Conservation (phyloP, 2,888 invertebrate species). For the Tuta absoluta region DNA sequence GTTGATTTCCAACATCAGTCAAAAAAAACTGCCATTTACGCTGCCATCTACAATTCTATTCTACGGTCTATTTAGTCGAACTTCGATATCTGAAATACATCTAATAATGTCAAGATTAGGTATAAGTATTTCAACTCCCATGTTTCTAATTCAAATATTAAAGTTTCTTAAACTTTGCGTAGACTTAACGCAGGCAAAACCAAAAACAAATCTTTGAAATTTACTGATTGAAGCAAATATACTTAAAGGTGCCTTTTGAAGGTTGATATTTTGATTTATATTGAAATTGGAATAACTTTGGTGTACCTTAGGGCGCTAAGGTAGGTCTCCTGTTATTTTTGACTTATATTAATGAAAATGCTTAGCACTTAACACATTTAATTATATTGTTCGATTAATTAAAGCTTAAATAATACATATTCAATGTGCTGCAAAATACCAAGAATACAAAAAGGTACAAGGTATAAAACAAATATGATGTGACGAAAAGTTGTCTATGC, state of each 20-base stretch:
- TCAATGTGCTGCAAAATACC: too few relatives aligned
- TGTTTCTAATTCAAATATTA: neutral
- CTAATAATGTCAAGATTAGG: neutral
- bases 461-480: too few relatives aligned
- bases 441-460: too few relatives aligned
- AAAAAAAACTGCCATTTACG: too few relatives aligned
- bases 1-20: too few relatives aligned
- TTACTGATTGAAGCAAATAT: neutral
- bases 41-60: too few relatives aligned
- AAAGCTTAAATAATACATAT: too few relatives aligned
- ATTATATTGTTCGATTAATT: too few relatives aligned
- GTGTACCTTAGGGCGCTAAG: neutral
- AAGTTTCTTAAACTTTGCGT: neutral
- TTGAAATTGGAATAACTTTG: neutral
- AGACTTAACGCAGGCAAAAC: neutral
- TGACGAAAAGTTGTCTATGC: too few relatives aligned
- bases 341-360: neutral
- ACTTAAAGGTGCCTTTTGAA: conserved; percentile 3
- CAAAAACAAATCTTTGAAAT: neutral
- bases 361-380: too few relatives aligned
- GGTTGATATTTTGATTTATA: neutral
- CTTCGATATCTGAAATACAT: too few relatives aligned
- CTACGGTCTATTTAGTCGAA: too few relatives aligned
- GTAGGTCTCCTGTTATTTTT: neutral
- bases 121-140: neutral